Percentiles rank a stretch among this genome's conserved stretches.
Evolutionary conservation across 1,140 invertebrate species (phyloP).

Genomic region (Hypsibius dujardini): DNA sequence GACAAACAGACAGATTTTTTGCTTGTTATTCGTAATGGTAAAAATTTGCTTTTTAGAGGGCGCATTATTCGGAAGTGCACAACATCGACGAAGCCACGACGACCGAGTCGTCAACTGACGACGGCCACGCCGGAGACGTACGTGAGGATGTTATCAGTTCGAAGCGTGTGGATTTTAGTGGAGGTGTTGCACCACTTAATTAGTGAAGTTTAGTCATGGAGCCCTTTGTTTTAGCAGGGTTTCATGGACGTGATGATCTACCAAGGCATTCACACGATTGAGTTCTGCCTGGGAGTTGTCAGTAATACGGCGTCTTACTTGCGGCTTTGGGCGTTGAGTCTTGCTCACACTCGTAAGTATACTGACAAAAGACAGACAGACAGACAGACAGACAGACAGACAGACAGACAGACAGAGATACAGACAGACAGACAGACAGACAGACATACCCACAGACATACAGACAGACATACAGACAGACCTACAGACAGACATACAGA

Average conservation of each 20-base stretch:
- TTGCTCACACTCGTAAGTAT: constrained; percentile 84
- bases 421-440: no score
- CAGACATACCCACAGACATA: no score
- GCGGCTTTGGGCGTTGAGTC: constrained; percentile 79
- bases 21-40: no score
- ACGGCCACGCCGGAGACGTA: no score
- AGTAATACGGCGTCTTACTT: constrained; percentile 91
- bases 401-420: no score
- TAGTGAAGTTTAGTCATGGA: not conserved
- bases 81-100: not conserved
- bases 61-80: not conserved
- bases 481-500: no score
- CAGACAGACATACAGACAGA: no score
- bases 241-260: constrained; percentile 76
- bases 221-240: constrained; percentile 32
- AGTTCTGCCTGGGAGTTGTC: constrained; percentile 83
- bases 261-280: constrained; percentile 86
- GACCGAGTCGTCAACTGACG: not conserved
- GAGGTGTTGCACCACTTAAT: no score
- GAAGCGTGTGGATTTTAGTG: no score
- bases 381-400: no score
- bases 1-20: not conserved
- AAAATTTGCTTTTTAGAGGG: not conserved
- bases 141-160: no score
- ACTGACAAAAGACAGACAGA: no score